A percentile compares a stretch with the other conserved stretches of the same genome.
phyloP scores from a whole-genome alignment of 2,888 invertebrate genomes.

The Dorcus hopei region DNA sequence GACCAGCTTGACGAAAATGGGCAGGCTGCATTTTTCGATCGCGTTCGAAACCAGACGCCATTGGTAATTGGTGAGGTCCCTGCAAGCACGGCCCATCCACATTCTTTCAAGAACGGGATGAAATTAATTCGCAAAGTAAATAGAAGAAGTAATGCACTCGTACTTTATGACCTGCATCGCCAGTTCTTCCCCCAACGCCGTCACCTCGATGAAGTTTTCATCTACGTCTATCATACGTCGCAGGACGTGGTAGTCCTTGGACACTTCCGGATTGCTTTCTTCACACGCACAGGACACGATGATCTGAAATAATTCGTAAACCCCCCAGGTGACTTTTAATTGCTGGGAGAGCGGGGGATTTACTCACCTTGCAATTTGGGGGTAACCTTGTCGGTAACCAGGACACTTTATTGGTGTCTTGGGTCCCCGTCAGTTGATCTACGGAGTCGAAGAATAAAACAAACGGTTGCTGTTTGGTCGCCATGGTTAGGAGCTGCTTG shows the following conservation, averaged over 20 bases:
- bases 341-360: neutral
- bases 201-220: constrained; percentile 87
- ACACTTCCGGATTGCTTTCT: constrained; percentile 80
- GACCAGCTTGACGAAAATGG: constrained; percentile 95
- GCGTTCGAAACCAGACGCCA: constrained; percentile 94
- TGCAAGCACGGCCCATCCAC: constrained; percentile 89
- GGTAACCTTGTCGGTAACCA: constrained; percentile 94
- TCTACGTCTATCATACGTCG: constrained; percentile 85
- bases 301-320: constrained; percentile 57
- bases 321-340: neutral
- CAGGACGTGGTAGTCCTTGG: constrained; percentile 81
- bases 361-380: constrained; percentile 78
- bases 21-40: constrained; percentile 87
- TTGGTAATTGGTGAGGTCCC: constrained; percentile 89
- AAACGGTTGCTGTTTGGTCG: constrained; percentile 78
- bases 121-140: neutral
- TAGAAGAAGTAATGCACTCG: constrained; percentile 31
- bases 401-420: constrained; percentile 91
- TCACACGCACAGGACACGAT: constrained; percentile 90
- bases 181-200: constrained; percentile 85
- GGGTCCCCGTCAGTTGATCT: constrained; percentile 92
- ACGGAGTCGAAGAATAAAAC: constrained; percentile 93
- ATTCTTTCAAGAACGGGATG: constrained; percentile 53
- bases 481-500: constrained; percentile 85
- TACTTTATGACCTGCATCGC: constrained; percentile 88